A percentile compares a stretch with the other conserved stretches of the same genome.
phyloP scores from a whole-genome alignment of 2,888 invertebrate genomes.

The Congeria kusceri region DNA sequence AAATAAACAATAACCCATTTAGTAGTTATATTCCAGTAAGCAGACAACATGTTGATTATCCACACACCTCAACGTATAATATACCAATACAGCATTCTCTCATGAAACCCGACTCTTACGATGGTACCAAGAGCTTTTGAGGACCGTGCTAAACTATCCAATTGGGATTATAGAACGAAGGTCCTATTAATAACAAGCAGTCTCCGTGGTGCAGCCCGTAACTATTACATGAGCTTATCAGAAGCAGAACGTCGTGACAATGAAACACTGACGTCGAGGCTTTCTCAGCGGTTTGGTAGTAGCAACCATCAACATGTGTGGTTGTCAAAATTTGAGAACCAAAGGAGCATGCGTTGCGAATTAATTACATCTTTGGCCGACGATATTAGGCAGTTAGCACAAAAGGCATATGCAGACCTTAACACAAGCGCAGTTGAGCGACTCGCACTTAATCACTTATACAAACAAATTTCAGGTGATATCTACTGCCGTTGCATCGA shows the following conservation, averaged over 20 bases:
- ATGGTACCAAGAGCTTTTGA: constrained; percentile 25
- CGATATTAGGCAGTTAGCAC: constrained; percentile 42
- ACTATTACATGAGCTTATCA: constrained; percentile 13
- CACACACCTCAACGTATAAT: background rate
- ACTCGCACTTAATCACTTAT: constrained; percentile 46
- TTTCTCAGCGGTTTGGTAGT: constrained; percentile 31
- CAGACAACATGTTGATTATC: background rate
- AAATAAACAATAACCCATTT: background rate
- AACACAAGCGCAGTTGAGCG: constrained; percentile 41
- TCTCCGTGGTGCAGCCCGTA: constrained; percentile 27
- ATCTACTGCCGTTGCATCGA: constrained; percentile 56
- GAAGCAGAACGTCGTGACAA: constrained; percentile 29
- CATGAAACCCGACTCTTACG: constrained; percentile 29
- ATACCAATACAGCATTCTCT: background rate
- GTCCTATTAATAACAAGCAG: constrained; percentile 34
- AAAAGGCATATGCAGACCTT: constrained; percentile 36
- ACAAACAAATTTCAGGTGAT: constrained; percentile 38
- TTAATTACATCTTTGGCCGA: constrained; percentile 33
- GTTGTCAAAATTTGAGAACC: constrained; percentile 39
- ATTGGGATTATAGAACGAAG: constrained; percentile 14
- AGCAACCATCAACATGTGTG: constrained; percentile 29
- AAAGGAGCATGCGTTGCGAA: constrained; percentile 29
- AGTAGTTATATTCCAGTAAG: background rate
- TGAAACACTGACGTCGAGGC: background rate
- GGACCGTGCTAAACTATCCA: constrained; percentile 27